Evolutionary conservation across 92 coral and sea anemone genomes (phyloP), one percentile per base, ranked within the genome.

Genomic region (Isaurus tuberculatus): DNA sequence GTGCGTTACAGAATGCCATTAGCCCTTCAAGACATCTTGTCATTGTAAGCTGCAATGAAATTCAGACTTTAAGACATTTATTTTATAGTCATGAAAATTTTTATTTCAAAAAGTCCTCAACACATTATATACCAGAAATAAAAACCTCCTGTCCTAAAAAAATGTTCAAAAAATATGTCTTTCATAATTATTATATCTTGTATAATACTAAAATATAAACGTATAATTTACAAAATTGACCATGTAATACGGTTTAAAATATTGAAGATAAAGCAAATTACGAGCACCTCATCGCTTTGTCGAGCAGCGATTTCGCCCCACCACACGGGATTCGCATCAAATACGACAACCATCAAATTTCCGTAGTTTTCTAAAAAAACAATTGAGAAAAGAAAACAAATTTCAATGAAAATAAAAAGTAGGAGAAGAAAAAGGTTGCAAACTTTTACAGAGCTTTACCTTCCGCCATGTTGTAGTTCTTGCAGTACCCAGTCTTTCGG

Each of bases 271-370:
- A n/a, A n/a, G n/a, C 20, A 53, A 53, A 53, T 17, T 17, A 22
- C 4, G 63, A 9, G 34, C 17, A 63, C 69, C 27, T 68, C 88
- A 44, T 86, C 81, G 81, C 67, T 86, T 75, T 81, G 83, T 69
- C 87, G 92, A n/a, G 90, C 82, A 10, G 91, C 81, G 49, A 82
- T 84, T 77, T 90, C 88, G 1, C 99, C 99, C 99, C 99, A 96
- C 91, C 94, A 93, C 9, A 90, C 89, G 19, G 99, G 98, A 84
- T 92, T 94, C 29, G 90, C 91, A 84, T 96, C 99, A 85, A 94
- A 90, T 55, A 96, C 80, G 60, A 96, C 91, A 25, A 96, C 96
- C 51, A 96, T 83, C 36, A 96, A 87, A 61, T 80, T 91, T 53
- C 88, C 79, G 8, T 73, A 86, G 28, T 87, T 89, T 66, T 94